Conservation (phyloP, 2,113 vertebrate species). For the Sporophila hypoxantha region DNA sequence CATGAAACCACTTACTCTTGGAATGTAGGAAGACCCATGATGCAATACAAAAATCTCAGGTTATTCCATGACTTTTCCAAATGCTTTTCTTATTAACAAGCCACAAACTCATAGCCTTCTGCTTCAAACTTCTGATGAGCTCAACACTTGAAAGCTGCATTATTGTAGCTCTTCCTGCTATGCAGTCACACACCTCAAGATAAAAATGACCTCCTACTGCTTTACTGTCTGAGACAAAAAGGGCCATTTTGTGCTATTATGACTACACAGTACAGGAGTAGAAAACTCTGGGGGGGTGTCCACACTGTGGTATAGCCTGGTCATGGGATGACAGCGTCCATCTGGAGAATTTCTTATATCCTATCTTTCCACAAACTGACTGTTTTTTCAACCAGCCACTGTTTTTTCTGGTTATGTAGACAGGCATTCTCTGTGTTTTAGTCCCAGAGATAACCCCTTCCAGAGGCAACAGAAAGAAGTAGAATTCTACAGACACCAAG, state of each 20-base stretch:
- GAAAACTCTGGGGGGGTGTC: neutral
- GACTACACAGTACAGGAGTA: neutral
- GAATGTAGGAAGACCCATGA: neutral
- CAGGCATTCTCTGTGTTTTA: neutral
- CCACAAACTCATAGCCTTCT: neutral
- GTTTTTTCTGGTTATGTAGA: neutral
- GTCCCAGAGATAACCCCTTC: neutral
- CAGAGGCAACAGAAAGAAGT: neutral
- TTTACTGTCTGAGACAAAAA: neutral
- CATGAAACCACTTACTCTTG: neutral
- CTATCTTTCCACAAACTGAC: neutral
- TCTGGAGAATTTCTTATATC: neutral
- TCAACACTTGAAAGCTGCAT: neutral
- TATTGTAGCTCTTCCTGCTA: neutral
- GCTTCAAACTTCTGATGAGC: neutral
- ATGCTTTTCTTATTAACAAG: neutral
- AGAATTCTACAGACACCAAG: neutral
- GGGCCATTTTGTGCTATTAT: neutral
- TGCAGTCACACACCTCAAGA: neutral
- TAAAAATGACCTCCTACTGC: neutral
- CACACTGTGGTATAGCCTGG: neutral
- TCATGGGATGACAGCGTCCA: neutral
- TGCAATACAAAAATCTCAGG: neutral
- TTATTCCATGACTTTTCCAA: neutral
- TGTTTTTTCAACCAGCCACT: neutral